These are phyloP conservation scores for Gymnoscopelus braueri DNA, from an alignment of 2,797 vertebrate species.

Conservation along the genomic window DNA sequence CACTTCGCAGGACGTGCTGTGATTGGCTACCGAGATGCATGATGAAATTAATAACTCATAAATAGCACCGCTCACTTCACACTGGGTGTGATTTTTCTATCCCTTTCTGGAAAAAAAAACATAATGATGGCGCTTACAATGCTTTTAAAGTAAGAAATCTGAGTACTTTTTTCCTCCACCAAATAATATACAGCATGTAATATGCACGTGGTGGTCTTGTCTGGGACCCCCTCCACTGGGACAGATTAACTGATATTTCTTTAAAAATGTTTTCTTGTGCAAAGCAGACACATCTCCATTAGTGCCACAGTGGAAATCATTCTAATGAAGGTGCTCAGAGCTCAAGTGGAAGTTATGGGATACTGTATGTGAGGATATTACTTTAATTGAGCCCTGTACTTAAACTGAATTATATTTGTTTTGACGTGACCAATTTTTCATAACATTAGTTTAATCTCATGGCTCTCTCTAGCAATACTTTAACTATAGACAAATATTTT, in stretches of 20 bases:
- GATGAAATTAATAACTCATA: too few relatives aligned
- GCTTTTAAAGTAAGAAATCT: too few relatives aligned
- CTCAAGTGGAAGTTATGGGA: constrained; percentile 6
- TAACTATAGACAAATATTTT: background rate
- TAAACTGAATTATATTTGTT: constrained; percentile 8
- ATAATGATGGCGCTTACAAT: too few relatives aligned
- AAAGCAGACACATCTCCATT: constrained; percentile 48
- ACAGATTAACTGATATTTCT: constrained; percentile 37
- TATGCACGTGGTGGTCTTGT: background rate
- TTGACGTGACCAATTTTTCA: constrained; percentile 1
- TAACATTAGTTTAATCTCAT: constrained; percentile 11
- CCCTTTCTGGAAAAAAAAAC: too few relatives aligned
- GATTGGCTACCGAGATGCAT: too few relatives aligned
- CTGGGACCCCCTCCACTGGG: background rate
- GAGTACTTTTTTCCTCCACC: too few relatives aligned
- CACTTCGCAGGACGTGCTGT: too few relatives aligned
- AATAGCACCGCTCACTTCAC: too few relatives aligned
- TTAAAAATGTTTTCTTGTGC: constrained; percentile 59
- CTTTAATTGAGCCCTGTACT: background rate
- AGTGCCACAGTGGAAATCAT: constrained; percentile 38
- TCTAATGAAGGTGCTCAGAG: constrained; percentile 32
- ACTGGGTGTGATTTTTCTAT: too few relatives aligned
- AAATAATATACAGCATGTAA: too few relatives aligned
- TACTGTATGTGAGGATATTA: constrained; percentile 19
- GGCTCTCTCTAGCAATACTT: constrained; percentile 14